Evolutionary conservation across 2,797 vertebrate species (phyloP).

Genomic region (Pipistrellus nathusii): DNA sequence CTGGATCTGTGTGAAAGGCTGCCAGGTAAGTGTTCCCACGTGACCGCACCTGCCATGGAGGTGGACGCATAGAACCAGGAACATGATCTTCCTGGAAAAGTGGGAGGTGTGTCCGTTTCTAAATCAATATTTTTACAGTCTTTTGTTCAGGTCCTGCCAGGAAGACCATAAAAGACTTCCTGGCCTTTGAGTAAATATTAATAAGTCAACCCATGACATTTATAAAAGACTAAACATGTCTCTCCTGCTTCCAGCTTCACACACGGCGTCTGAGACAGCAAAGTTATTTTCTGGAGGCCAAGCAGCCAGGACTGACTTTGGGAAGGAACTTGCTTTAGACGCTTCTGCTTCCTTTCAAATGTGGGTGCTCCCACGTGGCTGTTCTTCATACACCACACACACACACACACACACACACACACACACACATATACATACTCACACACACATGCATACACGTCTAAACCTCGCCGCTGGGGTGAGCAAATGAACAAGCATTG

Average conservation of each 20-base stretch:
- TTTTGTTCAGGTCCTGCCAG: conserved; percentile 8
- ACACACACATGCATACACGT: neutral
- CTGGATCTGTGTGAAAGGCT: neutral
- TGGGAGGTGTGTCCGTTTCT: neutral
- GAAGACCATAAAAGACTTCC: neutral
- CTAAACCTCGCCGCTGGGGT: neutral
- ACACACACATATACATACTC: neutral
- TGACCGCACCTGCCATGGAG: neutral
- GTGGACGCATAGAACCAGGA: neutral
- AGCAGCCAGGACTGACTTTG: neutral
- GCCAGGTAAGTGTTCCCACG: neutral
- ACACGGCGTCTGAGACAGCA: neutral
- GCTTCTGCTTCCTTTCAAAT: neutral
- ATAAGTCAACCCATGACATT: neutral
- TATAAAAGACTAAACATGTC: conserved; percentile 1
- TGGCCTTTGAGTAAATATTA: conserved; percentile 34
- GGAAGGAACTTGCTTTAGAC: neutral
- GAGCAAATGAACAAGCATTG: neutral
- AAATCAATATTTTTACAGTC: conserved; percentile 30
- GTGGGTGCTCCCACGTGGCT: fast-evolving
- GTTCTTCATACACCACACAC: too few species aligned
- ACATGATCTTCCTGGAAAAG: conserved; percentile 12
- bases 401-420: neutral
- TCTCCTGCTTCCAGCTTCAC: neutral
- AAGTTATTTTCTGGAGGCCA: neutral